Evolutionary conservation across 2,113 vertebrate species (phyloP).

Genomic region (Haemorhous mexicanus): DNA sequence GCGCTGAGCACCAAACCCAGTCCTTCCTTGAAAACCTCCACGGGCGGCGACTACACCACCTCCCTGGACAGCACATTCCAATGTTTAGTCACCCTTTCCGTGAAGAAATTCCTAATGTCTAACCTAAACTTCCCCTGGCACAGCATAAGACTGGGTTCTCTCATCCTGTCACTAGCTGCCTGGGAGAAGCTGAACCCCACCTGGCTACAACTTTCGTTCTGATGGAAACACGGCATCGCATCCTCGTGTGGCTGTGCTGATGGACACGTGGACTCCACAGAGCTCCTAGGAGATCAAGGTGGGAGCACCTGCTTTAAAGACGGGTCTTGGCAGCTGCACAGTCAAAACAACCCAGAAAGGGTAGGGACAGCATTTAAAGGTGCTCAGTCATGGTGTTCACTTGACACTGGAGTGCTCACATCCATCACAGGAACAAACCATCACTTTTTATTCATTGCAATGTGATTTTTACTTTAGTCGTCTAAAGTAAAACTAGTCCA

Average conservation of each 20-base stretch:
- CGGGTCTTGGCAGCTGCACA: background rate
- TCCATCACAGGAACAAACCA: rapidly evolving
- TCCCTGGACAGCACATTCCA: background rate
- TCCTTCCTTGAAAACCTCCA: no score
- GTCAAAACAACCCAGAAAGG: background rate
- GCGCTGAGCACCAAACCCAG: background rate
- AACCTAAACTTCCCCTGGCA: background rate
- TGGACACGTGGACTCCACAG: rapidly evolving
- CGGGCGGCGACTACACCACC: background rate
- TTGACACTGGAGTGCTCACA: no score
- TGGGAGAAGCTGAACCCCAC: background rate
- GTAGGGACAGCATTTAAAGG: background rate
- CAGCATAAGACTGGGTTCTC: background rate
- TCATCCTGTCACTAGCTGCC: background rate
- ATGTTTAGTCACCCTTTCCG: background rate
- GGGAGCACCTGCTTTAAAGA: background rate
- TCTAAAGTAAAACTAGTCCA: background rate
- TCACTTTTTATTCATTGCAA: background rate
- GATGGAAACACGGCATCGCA: background rate
- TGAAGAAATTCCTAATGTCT: background rate
- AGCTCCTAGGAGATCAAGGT: no score
- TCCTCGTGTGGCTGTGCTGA: background rate
- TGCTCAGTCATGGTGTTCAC: background rate
- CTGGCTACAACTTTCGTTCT: background rate
- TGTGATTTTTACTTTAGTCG: background rate